phyloP scores from a whole-genome alignment of 2,797 vertebrate genomes.

The Siniperca scherzeri region DNA sequence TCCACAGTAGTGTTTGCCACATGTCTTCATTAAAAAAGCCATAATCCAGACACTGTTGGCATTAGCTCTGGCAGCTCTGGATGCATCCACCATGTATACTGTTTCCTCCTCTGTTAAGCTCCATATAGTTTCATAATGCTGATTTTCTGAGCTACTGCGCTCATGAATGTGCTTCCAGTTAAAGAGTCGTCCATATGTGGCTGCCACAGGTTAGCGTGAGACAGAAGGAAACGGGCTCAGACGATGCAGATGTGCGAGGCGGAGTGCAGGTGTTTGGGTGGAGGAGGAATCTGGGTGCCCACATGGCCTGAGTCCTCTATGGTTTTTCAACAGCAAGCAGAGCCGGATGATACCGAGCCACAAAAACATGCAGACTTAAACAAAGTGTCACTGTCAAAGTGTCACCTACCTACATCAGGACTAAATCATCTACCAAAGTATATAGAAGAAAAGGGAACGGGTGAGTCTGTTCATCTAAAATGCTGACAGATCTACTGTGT shows the following conservation, averaged over 20 bases:
- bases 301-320: constrained; percentile 31
- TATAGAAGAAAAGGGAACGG: not conserved
- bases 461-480: constrained; percentile 8
- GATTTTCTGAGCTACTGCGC: constrained; percentile 35
- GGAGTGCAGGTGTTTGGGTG: constrained; percentile 67
- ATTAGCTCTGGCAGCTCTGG: constrained; percentile 42
- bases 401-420: not conserved
- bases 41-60: constrained; percentile 67
- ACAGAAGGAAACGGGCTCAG: constrained; percentile 42
- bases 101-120: constrained; percentile 39
- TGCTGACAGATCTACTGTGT: not conserved
- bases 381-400: not conserved
- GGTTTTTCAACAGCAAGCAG: constrained; percentile 11
- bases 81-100: constrained; percentile 20
- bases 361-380: constrained; percentile 16
- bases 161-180: constrained; percentile 23
- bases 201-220: constrained; percentile 58
- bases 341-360: not conserved
- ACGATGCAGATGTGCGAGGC: constrained; percentile 58
- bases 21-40: constrained; percentile 69
- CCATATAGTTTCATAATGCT: constrained; percentile 42
- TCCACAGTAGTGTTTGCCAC: constrained; percentile 63
- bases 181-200: constrained; percentile 57
- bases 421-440: constrained; percentile 10
- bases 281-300: constrained; percentile 56